Conservation (phyloP, 2,113 vertebrate genomes). For the Sphaerodactylus townsendi region DNA sequence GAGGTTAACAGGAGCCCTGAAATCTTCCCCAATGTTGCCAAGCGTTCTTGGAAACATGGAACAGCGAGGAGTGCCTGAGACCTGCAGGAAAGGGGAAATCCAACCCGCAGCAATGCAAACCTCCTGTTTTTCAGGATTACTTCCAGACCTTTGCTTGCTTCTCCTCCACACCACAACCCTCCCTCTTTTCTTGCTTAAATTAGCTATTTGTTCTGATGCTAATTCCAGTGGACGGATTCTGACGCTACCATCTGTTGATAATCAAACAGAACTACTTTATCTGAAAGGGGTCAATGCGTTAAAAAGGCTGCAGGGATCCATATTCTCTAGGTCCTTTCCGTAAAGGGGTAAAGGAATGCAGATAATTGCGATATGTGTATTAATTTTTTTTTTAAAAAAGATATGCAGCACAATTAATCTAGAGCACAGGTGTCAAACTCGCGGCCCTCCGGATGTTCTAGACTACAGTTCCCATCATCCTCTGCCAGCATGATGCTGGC, state of each 20-base stretch:
- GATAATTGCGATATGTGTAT: not conserved
- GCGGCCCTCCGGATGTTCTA: too few species aligned
- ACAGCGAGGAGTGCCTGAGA: not conserved
- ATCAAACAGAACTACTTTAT: not conserved
- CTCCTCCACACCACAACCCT: not conserved
- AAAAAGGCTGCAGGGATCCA: not conserved
- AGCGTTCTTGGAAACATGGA: not conserved
- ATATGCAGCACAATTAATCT: too few species aligned
- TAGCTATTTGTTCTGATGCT: not conserved
- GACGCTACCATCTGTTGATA: not conserved
- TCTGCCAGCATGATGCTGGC: too few species aligned
- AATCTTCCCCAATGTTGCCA: not conserved
- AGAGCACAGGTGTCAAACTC: too few species aligned
- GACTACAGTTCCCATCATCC: too few species aligned
- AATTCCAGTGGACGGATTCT: not conserved
- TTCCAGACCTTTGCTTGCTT: not conserved
- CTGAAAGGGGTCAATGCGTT: not conserved
- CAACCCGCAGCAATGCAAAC: not conserved
- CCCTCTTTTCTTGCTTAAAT: not conserved
- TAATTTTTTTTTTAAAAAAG: too few species aligned
- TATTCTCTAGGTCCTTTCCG: not conserved
- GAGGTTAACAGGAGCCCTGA: not conserved
- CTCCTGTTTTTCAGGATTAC: not conserved
- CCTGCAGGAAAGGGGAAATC: not conserved
- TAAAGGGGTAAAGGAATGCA: too few species aligned